Conservation (phyloP, 1,140 invertebrate species). For the Meloidogyne floridensis region DNA sequence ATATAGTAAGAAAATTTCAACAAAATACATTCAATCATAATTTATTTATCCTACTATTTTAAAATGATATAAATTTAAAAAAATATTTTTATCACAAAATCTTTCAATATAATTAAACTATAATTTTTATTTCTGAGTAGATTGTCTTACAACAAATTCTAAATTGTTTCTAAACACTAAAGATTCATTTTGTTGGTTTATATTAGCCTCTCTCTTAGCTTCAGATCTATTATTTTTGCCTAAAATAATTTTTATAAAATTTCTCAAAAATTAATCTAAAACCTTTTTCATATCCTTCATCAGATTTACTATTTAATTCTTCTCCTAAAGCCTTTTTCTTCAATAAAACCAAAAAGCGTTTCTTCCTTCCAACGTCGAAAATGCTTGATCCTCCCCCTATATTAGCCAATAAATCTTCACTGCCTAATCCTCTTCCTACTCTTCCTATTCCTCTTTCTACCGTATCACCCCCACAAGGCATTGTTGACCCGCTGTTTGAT, state of each 20-base stretch:
- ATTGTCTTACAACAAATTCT: conserved; percentile 32
- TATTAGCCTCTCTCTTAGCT: conserved; percentile 16
- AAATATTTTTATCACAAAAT: too few species aligned
- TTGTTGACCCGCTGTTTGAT: neutral
- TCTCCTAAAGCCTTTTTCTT: neutral
- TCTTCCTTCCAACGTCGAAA: neutral
- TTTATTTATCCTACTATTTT: too few species aligned
- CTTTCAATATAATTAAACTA: too few species aligned
- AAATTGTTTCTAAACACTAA: conserved; percentile 27
- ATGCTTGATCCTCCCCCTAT: neutral
- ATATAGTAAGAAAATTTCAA: too few species aligned
- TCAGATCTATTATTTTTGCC: neutral
- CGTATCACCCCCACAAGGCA: neutral
- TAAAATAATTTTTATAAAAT: conserved; percentile 1
- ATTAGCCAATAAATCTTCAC: neutral
- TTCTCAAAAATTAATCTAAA: neutral
- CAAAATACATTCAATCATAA: too few species aligned
- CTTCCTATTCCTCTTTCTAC: neutral
- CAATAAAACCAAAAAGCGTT: conserved; percentile 2
- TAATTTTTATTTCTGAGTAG: neutral
- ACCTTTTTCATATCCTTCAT: neutral
- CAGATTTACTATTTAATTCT: neutral
- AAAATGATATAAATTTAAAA: too few species aligned
- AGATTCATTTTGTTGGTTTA: conserved; percentile 14
- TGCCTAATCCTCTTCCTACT: neutral